Evolutionary conservation across 2,888 invertebrate genomes (phyloP).

Genomic region (Anodontia alba): DNA sequence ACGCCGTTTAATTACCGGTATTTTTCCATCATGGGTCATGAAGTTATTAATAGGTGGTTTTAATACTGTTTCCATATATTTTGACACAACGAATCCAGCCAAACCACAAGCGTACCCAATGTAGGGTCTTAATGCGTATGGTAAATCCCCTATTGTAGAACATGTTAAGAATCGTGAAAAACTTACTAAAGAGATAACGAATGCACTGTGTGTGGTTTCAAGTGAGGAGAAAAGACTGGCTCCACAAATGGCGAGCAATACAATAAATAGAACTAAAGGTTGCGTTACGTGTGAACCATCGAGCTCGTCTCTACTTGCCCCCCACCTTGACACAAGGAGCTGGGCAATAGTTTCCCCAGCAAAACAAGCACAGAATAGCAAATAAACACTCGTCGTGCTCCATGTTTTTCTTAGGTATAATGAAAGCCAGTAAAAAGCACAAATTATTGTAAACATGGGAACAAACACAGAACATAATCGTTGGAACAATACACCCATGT

Average conservation of each 20-base stretch:
- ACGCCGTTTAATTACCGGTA: conserved; percentile 82
- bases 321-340: conserved; percentile 52
- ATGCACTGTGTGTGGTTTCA: conserved; percentile 79
- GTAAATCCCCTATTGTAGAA: conserved; percentile 78
- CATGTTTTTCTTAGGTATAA: conserved; percentile 82
- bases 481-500: conserved; percentile 80
- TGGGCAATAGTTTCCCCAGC: conserved; percentile 83
- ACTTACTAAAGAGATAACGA: conserved; percentile 80
- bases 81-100: conserved; percentile 81
- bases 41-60: conserved; percentile 79
- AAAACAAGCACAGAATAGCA: conserved; percentile 83
- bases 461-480: conserved; percentile 79
- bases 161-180: conserved; percentile 82
- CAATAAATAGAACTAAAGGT: conserved; percentile 77
- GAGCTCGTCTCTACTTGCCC: neutral
- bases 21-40: conserved; percentile 82
- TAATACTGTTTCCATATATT: conserved; percentile 83
- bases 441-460: conserved; percentile 82
- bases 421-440: conserved; percentile 83
- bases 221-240: conserved; percentile 82
- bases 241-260: conserved; percentile 77
- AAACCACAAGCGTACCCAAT: conserved; percentile 82
- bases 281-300: conserved; percentile 68
- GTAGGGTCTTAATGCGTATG: conserved; percentile 79
- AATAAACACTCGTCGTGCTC: conserved; percentile 83